A percentile compares a stretch with the other conserved stretches of the same genome.
Evolutionary conservation across 2,797 vertebrate genomes (phyloP).

Genomic region (Hoplostethus atlanticus): DNA sequence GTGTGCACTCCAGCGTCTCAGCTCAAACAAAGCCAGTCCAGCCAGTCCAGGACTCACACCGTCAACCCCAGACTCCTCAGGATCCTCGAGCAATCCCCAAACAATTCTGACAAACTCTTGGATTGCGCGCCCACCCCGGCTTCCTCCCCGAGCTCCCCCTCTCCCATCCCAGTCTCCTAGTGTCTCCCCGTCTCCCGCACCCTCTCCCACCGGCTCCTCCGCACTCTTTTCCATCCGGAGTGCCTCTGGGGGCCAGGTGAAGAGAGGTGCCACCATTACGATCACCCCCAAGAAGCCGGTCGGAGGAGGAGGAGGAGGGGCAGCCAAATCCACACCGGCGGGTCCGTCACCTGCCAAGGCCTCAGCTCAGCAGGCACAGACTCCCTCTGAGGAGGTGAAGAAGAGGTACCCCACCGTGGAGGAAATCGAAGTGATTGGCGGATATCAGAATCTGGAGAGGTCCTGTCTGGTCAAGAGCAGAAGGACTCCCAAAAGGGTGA

Average conservation of each 20-base stretch:
- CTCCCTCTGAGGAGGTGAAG: constrained; percentile 67
- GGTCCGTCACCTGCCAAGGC: constrained; percentile 30
- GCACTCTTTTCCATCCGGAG: constrained; percentile 79
- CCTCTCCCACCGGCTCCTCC: constrained; percentile 41
- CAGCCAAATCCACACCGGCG: background rate
- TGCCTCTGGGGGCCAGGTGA: constrained; percentile 79
- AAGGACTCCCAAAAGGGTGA: constrained; percentile 88
- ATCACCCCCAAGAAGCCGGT: constrained; percentile 84
- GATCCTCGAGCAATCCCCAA: constrained; percentile 56
- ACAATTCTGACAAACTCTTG: constrained; percentile 56
- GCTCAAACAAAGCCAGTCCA: constrained; percentile 46
- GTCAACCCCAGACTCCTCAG: constrained; percentile 48
- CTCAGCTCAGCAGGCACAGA: constrained; percentile 47
- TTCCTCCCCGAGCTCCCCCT: constrained; percentile 63
- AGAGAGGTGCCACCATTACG: constrained; percentile 91
- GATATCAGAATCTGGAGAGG: constrained; percentile 89
- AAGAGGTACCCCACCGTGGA: constrained; percentile 92
- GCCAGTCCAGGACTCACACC: constrained; percentile 55
- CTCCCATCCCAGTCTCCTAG: constrained; percentile 70
- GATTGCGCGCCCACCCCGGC: constrained; percentile 56
- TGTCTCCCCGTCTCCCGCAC: constrained; percentile 61
- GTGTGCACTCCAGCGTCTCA: constrained; percentile 50
- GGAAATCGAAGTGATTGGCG: constrained; percentile 93
- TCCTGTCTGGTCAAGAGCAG: constrained; percentile 90
- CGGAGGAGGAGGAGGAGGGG: background rate